Conservation (phyloP, 2,113 vertebrate species). For the Percopsis transmontana region DNA sequence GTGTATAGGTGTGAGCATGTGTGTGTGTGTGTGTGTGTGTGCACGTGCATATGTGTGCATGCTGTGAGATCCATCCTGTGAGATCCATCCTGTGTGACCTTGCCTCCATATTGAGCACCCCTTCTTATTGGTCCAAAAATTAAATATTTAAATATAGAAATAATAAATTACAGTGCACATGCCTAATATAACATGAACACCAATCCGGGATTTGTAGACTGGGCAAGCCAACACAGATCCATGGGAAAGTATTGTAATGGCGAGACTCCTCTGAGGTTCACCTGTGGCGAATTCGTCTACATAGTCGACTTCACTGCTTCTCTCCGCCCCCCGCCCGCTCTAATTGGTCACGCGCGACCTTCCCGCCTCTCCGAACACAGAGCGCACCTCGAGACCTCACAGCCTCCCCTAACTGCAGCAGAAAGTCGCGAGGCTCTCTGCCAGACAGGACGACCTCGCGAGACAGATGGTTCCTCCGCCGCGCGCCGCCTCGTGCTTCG, state of each 20-base stretch:
- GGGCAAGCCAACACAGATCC: no score
- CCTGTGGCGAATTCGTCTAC: constrained; percentile 56
- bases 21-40: not conserved
- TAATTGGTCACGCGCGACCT: constrained; percentile 13
- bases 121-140: no score
- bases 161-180: no score
- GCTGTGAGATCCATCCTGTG: not conserved
- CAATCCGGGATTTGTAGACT: no score
- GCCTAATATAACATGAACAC: no score
- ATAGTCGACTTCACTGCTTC: constrained; percentile 47
- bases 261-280: constrained; percentile 36
- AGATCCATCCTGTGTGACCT: no score
- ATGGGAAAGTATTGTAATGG: no score
- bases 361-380: constrained; percentile 48
- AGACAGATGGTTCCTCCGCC: constrained; percentile 43
- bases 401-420: constrained; percentile 16
- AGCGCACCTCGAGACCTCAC: constrained; percentile 48
- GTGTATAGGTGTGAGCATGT: not conserved
- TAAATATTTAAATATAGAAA: no score
- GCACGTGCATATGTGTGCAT: not conserved
- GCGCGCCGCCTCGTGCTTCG: constrained; percentile 14
- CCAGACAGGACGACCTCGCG: constrained; percentile 18
- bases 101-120: not conserved
- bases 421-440: constrained; percentile 38
- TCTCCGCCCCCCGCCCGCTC: constrained; percentile 43